Evolutionary conservation across 2,888 invertebrate species (phyloP), one percentile per base, ranked within the genome.

Genomic region (Tupiocoris notatus): DNA sequence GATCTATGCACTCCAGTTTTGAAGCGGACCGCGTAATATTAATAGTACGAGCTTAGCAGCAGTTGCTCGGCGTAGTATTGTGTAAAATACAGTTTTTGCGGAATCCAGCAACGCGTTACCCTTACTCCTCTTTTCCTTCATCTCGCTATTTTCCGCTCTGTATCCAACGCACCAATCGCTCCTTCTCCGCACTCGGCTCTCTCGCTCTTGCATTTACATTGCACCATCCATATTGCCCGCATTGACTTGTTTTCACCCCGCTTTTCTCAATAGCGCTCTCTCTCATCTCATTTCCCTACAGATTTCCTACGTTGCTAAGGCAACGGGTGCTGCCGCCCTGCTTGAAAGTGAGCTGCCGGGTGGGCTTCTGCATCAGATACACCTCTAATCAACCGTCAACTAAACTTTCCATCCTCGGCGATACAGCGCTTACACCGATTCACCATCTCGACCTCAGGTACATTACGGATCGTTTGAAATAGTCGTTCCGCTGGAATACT

Each of bases 311-410:
- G 39, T 39, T 39, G 39, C 39, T 12, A 39, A 7, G 39, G 39
- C 39, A 12, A 39, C 39, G 39, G 39, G 39, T 3, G 39, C 39
- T 39, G 12, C 39, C 39, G 39, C 39, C 39, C 39, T 39, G 39
- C 6, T 12, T 39, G 39, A 39, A 39, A 39, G 39, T 12, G 39
- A 39, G 39, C 39, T 39, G 12, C 39, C 39, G 39, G 56, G 57
- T 17, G 56, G 2, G 56, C 18, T 9, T 9, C 2, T 62, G 73
- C 20, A 71, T 73, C 73, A 73, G 64, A 73, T 73, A 73, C 73
- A 73, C 73, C 62, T 73, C 73, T 73, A 73, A 73, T 73, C 73
- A 73, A 73, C 73, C 73, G 62, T 62, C 73, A 39, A 73, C 73
- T 63, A 63, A 73, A 39, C 39, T 39, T n/a, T 39, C 39, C 39